These are phyloP conservation scores for Tetramorium simillimum DNA, from an alignment of 1,140 invertebrate genomes.

Conservation along the genomic window DNA sequence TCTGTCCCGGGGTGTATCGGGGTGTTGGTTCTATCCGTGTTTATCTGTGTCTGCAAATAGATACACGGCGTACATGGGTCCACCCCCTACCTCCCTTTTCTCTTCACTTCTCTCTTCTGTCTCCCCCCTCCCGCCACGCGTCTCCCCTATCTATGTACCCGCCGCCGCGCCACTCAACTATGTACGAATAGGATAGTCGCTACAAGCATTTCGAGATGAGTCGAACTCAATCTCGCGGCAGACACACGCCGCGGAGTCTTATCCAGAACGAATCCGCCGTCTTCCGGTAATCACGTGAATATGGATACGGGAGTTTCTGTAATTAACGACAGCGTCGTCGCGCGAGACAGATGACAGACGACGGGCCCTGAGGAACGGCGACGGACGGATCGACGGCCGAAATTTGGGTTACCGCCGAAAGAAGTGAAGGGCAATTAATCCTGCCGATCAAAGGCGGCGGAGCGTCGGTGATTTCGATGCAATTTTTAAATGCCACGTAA, in stretches of 20 bases:
- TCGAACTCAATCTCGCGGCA: constrained; percentile 80
- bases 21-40: constrained; percentile 79
- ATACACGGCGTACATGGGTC: constrained; percentile 79
- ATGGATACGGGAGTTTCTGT: constrained; percentile 74
- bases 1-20: constrained; percentile 78
- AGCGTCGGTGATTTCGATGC: neutral
- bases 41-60: constrained; percentile 83
- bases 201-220: constrained; percentile 79
- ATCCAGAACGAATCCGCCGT: constrained; percentile 71
- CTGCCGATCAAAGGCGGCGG: constrained; percentile 6
- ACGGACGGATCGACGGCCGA: constrained; percentile 21
- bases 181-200: constrained; percentile 78
- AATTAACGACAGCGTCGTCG: constrained; percentile 64
- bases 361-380: neutral
- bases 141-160: constrained; percentile 72
- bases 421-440: constrained; percentile 50
- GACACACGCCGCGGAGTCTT: constrained; percentile 63
- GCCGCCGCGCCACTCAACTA: constrained; percentile 75
- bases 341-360: constrained; percentile 22
- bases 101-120: constrained; percentile 60
- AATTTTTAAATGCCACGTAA: constrained; percentile 32
- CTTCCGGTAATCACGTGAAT: constrained; percentile 72
- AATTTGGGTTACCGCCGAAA: constrained; percentile 45
- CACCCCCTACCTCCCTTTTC: constrained; percentile 67
- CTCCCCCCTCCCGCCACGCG: constrained; percentile 35